These are phyloP conservation scores for Chlorops oryzae DNA, from an alignment of 1,140 invertebrate species.

Conservation along the genomic window DNA sequence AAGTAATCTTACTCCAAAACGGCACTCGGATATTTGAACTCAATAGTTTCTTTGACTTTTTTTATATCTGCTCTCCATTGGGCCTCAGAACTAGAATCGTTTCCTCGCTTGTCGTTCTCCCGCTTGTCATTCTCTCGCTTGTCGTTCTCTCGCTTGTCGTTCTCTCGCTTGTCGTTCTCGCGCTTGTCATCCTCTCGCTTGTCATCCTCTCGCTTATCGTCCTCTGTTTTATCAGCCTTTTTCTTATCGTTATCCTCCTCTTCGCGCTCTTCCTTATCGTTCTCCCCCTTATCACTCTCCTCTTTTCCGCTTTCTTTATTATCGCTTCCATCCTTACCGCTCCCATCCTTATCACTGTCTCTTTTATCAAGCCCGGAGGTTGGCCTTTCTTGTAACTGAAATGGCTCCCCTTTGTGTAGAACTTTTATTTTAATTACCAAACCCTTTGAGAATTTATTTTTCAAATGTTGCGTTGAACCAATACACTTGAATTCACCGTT, in stretches of 20 bases:
- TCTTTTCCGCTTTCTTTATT: background rate
- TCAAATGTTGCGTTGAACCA: conserved; percentile 44
- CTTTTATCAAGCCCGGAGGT: background rate
- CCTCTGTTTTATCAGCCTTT: background rate
- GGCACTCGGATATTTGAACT: background rate
- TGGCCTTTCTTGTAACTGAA: background rate
- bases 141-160: too few relatives aligned
- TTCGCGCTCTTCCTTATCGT: background rate
- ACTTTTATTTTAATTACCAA: conserved; percentile 40
- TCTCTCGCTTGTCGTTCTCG: too few relatives aligned
- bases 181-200: too few relatives aligned
- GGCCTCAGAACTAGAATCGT: too few relatives aligned
- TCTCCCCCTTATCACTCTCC: too few relatives aligned
- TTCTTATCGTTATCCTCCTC: background rate
- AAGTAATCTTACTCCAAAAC: background rate
- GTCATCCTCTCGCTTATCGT: background rate
- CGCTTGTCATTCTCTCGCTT: conserved; percentile 47
- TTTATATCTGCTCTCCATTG: too few relatives aligned
- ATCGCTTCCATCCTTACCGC: background rate
- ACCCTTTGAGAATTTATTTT: conserved; percentile 45
- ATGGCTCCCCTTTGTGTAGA: conserved; percentile 25
- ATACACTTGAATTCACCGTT: conserved; percentile 57
- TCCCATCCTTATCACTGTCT: background rate
- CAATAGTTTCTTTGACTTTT: too few relatives aligned
- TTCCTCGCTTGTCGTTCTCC: conserved; percentile 46